phyloP scores from a whole-genome alignment of 2,113 vertebrate species.

The Sinocyclocheilus maitianheensis region DNA sequence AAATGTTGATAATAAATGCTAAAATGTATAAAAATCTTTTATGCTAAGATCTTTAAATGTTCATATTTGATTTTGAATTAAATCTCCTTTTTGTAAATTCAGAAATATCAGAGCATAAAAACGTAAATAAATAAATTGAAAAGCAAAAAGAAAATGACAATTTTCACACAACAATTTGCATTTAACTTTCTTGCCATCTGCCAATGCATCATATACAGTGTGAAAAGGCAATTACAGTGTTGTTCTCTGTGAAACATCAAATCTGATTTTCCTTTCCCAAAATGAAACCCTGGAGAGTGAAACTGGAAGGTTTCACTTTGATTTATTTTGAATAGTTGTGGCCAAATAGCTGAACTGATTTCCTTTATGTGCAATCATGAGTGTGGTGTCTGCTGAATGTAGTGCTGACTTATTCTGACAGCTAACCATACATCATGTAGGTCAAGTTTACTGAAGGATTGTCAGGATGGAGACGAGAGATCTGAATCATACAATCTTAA shows the following conservation, averaged over 20 bases:
- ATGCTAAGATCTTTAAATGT: too few species aligned
- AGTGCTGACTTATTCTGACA: conserved; percentile 24
- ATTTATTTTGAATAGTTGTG: background rate
- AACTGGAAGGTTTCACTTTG: background rate
- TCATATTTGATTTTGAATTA: background rate
- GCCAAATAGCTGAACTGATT: background rate
- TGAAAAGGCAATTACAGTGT: too few species aligned
- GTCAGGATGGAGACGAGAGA: background rate
- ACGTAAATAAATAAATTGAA: background rate
- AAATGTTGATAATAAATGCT: background rate
- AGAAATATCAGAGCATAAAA: background rate
- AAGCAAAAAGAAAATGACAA: background rate
- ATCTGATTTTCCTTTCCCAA: background rate
- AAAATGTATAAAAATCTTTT: too few species aligned
- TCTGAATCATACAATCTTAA: background rate
- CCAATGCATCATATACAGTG: background rate
- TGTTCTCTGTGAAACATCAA: background rate
- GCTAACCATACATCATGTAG: background rate
- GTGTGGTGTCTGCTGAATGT: background rate
- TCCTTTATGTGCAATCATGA: background rate
- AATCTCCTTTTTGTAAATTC: background rate
- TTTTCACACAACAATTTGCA: background rate
- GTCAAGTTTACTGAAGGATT: background rate
- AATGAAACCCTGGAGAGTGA: background rate
- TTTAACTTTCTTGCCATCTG: background rate